Conservation (phyloP, 2,113 vertebrate species). For the Pseudopipra pipra region DNA sequence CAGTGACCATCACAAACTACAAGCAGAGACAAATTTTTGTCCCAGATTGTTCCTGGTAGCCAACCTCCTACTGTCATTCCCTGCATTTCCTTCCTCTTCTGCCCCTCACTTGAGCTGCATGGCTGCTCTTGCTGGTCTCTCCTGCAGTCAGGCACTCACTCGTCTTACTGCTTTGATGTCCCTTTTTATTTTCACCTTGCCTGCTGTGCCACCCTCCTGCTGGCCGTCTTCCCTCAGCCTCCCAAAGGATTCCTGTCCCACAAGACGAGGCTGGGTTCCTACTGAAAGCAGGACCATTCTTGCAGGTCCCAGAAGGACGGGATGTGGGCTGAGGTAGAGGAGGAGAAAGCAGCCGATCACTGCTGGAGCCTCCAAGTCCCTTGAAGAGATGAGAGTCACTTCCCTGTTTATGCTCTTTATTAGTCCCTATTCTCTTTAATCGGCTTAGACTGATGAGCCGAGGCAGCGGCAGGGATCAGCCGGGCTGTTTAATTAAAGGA, state of each 20-base stretch:
- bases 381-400: conserved; percentile 53
- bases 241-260: background rate
- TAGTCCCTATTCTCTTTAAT: conserved; percentile 65
- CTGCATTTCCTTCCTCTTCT: background rate
- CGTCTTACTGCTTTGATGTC: background rate
- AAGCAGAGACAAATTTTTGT: background rate
- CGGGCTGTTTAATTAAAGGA: conserved; percentile 66
- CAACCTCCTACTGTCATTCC: background rate
- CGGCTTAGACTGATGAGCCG: conserved; percentile 59
- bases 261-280: background rate
- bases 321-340: background rate
- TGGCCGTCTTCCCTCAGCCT: background rate
- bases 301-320: background rate
- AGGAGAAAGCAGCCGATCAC: background rate
- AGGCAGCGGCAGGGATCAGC: conserved; percentile 48
- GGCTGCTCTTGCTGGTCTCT: background rate
- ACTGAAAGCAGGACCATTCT: background rate
- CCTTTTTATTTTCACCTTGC: background rate
- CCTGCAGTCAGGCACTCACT: background rate
- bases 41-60: background rate
- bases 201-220: background rate
- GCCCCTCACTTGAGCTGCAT: background rate
- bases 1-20: background rate
- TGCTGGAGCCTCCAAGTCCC: conserved; percentile 14
- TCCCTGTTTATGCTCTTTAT: conserved; percentile 56